A percentile compares a stretch with the other conserved stretches of the same genome.
phyloP scores from a whole-genome alignment of 2,888 invertebrate species.

The Andrena fulva region DNA sequence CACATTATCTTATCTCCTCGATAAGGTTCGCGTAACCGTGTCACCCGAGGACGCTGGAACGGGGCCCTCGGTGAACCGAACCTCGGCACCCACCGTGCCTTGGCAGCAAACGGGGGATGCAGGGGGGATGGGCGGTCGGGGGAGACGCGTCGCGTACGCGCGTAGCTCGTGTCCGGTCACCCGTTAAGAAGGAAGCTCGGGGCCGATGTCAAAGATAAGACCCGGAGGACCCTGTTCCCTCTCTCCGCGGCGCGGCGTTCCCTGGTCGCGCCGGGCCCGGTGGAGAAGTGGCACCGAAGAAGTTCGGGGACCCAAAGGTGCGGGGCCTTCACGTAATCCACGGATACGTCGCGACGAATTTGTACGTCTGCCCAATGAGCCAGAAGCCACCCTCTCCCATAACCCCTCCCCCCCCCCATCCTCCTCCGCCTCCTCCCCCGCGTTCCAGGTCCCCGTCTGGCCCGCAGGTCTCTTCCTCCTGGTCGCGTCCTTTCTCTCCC shows the following conservation, averaged over 20 bases:
- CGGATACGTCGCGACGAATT: constrained; percentile 83
- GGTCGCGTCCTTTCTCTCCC: constrained; percentile 49
- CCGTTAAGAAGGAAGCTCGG: constrained; percentile 84
- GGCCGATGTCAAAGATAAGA: constrained; percentile 83
- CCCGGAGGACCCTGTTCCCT: constrained; percentile 68
- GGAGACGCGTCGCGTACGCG: constrained; percentile 59
- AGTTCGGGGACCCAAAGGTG: constrained; percentile 73
- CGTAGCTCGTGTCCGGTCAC: constrained; percentile 80
- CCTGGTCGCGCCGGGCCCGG: constrained; percentile 42
- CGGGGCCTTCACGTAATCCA: constrained; percentile 76
- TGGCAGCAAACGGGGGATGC: not conserved
- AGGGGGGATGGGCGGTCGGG: constrained; percentile 31
- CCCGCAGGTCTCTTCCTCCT: constrained; percentile 42
- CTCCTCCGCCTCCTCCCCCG: constrained; percentile 65
- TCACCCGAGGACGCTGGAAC: no score
- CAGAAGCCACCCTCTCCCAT: constrained; percentile 78
- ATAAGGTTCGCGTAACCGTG: no score
- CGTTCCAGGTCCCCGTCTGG: constrained; percentile 59
- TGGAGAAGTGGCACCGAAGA: constrained; percentile 72
- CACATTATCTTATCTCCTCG: no score
- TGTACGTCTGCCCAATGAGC: constrained; percentile 83
- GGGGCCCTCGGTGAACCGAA: not conserved
- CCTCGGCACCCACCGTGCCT: not conserved
- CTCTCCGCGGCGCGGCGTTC: constrained; percentile 50
- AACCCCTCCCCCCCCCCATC: constrained; percentile 67